These are phyloP conservation scores for Callipepla californica DNA, from an alignment of 2,113 vertebrate genomes.

Conservation along the genomic window DNA sequence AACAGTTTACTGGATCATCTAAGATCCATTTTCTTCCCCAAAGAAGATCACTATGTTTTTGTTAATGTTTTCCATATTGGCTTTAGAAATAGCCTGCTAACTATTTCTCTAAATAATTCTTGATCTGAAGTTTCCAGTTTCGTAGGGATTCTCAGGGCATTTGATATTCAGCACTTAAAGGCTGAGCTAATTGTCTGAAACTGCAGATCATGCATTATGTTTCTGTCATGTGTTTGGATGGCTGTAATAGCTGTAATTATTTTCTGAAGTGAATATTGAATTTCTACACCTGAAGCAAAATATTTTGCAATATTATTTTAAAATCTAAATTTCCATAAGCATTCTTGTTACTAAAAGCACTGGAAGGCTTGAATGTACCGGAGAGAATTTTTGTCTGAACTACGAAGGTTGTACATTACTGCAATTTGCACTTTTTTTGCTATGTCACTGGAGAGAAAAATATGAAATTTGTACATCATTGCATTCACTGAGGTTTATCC, in stretches of 20 bases:
- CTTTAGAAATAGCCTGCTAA: constrained; percentile 17
- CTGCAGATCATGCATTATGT: neutral
- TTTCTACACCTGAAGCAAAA: neutral
- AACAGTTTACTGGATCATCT: constrained; percentile 4
- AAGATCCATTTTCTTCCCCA: neutral
- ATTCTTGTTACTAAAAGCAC: neutral
- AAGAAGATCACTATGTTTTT: neutral
- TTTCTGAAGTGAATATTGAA: neutral
- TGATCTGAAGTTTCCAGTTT: neutral
- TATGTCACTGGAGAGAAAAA: neutral
- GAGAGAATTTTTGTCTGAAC: neutral
- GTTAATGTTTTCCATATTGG: neutral
- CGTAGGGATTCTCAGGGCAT: neutral
- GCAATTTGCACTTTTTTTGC: neutral
- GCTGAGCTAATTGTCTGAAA: constrained; percentile 19
- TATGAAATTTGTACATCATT: constrained; percentile 14
- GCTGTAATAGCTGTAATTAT: neutral
- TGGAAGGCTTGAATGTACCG: neutral
- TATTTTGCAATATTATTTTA: neutral
- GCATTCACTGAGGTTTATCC: neutral
- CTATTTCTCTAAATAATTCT: constrained; percentile 6
- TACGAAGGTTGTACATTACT: neutral
- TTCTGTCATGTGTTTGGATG: neutral
- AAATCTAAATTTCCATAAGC: neutral
- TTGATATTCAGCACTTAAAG: neutral